A percentile compares a stretch with the other conserved stretches of the same genome.
Evolutionary conservation across 2,888 invertebrate species (phyloP).

Genomic region (Portevinia maculata): DNA sequence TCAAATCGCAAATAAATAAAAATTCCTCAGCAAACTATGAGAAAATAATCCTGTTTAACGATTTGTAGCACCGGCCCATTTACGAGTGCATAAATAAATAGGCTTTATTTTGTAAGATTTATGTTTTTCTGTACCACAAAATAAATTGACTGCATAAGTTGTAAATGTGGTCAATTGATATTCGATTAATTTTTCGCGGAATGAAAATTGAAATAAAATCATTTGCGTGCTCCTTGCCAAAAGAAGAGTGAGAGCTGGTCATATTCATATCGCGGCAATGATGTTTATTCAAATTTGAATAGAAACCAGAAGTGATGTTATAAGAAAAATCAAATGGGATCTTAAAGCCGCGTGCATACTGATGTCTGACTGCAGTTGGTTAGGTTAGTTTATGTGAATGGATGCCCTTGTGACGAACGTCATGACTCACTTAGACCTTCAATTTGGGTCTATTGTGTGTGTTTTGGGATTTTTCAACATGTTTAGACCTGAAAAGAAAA

Average conservation of each 20-base stretch:
- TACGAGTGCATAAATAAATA: conserved; percentile 23
- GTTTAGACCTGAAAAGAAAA: no score
- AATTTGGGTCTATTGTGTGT: no score
- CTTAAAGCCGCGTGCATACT: background rate
- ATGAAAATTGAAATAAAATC: conserved; percentile 25
- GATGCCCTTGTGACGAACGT: no score
- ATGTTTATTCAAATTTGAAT: background rate
- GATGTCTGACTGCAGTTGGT: background rate
- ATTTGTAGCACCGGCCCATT: conserved; percentile 1
- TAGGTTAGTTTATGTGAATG: no score
- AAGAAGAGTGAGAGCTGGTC: background rate
- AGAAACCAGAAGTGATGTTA: background rate
- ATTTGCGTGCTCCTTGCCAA: conserved; percentile 17
- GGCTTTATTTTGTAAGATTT: conserved; percentile 18
- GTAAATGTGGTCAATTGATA: conserved; percentile 37
- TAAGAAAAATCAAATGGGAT: background rate
- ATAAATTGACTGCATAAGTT: conserved; percentile 21
- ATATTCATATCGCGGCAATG: background rate
- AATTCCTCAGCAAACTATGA: conserved; percentile 7
- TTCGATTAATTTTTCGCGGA: conserved; percentile 33
- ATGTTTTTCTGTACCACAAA: conserved; percentile 23
- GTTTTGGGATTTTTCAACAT: no score
- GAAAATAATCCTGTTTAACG: conserved; percentile 25
- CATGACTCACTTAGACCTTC: no score
- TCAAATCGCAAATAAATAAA: background rate